Evolutionary conservation across 2,113 vertebrate species (phyloP), one percentile per base, ranked within the genome.

Genomic region (Cromileptes altivelis): DNA sequence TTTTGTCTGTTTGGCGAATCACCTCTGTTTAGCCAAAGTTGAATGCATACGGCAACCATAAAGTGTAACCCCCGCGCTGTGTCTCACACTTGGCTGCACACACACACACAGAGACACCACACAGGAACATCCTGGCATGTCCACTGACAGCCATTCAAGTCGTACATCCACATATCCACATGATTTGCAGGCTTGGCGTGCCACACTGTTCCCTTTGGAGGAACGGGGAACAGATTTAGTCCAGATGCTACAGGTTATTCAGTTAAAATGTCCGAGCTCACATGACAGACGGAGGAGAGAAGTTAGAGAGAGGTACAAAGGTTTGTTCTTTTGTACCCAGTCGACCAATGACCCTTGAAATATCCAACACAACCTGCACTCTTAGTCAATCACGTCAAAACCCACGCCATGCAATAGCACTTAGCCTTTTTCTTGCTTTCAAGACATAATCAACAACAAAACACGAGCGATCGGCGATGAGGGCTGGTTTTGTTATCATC

Each of bases 201-300:
- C 84, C 68, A 33, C 70, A 11, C 56, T 7, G 33, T 15, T 37
- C 45, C 65, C 71, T 52, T 40, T 70, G 74, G 80, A 80, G 17
- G 64, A 19, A 80, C 75, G 55, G 75, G 49, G 72, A 60, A 71
- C 76, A 86, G 85, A 90, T 80, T 82, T n/a, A 52, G 79, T 89
- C 86, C 88, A 88, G 85, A 90, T 89, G 90, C 79, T 88, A 40
- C 85, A 80, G 83, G 88, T 89, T 88, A 86, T 70, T 79, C 58
- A n/a, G 57, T 82, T 70, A 71, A 73, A 62, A 52, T 25, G 82
- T 63, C 45, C 58, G 23, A 17, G 60, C 68, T 85, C 53, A 75
- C 75, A 70, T 87, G 80, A 77, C 47, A 62, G 61, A 70, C 19
- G 27, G 40, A 55, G 47, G 74, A 45, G 12, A 71, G 5, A 14